phyloP scores from a whole-genome alignment of 92 coral and sea anemone genomes.

The Siderastrea radians region DNA sequence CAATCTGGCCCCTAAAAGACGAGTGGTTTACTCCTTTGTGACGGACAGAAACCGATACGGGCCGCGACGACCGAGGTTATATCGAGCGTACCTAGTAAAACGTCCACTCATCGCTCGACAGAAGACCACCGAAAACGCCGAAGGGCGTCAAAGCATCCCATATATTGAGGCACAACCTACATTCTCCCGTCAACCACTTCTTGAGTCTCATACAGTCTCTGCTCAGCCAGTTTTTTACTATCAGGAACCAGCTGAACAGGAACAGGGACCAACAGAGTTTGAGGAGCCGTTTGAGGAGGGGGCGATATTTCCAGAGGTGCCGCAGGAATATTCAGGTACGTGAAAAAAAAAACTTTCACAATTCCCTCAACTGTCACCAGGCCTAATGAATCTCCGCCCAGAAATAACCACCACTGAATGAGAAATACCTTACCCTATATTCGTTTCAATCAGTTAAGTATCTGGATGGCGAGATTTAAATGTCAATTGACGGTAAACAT shows the following conservation, averaged over 20 bases:
- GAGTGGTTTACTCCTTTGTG: constrained; percentile 70
- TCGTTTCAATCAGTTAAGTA: too few relatives aligned
- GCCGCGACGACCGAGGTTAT: constrained; percentile 44
- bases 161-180: constrained; percentile 24
- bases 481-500: too few relatives aligned
- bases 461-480: too few relatives aligned
- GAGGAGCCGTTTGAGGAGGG: constrained; percentile 25
- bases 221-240: constrained; percentile 31
- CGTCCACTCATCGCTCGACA: constrained; percentile 37
- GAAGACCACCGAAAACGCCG: constrained; percentile 11
- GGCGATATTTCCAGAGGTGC: constrained; percentile 16
- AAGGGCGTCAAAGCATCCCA: constrained; percentile 47
- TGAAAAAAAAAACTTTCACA: background rate
- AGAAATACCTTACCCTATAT: too few relatives aligned
- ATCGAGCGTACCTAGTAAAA: constrained; percentile 28
- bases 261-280: constrained; percentile 25
- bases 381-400: background rate
- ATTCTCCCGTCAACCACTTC: background rate
- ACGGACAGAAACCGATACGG: constrained; percentile 67
- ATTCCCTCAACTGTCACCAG: background rate
- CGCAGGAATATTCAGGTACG: constrained; percentile 59
- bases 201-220: constrained; percentile 5
- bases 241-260: background rate
- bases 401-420: too few relatives aligned
- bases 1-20: constrained; percentile 24